phyloP scores from a whole-genome alignment of 2,888 invertebrate species.

The Hydraecia micacea region DNA sequence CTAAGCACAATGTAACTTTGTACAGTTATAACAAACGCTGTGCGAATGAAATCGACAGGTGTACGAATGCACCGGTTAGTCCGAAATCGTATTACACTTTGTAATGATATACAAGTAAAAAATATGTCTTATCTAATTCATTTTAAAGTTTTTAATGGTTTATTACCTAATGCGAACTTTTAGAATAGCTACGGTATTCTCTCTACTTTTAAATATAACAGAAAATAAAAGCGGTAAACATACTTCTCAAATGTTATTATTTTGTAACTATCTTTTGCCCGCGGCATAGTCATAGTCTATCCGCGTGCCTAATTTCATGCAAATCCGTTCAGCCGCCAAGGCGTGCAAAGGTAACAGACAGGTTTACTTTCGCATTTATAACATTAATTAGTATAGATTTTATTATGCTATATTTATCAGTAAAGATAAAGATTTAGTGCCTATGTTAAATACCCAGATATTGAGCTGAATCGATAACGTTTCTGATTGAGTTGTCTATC shows the following conservation, averaged over 20 bases:
- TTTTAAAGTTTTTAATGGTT: constrained; percentile 83
- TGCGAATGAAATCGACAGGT: constrained; percentile 72
- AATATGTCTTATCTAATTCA: constrained; percentile 81
- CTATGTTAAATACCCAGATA: constrained; percentile 73
- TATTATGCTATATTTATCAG: constrained; percentile 80
- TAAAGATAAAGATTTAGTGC: constrained; percentile 73
- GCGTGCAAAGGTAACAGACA: neutral
- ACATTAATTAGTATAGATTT: constrained; percentile 30
- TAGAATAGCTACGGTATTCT: constrained; percentile 76
- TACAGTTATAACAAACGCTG: constrained; percentile 75
- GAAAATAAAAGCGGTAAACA: constrained; percentile 67
- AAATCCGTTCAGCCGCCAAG: neutral
- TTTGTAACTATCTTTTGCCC: constrained; percentile 26
- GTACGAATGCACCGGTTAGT: constrained; percentile 78
- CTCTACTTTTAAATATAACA: constrained; percentile 81
- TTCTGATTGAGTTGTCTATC: constrained; percentile 69
- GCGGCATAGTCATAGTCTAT: neutral
- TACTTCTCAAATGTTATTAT: constrained; percentile 66
- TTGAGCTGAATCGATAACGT: constrained; percentile 79
- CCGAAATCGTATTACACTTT: constrained; percentile 77
- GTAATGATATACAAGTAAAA: constrained; percentile 81
- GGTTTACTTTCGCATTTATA: neutral
- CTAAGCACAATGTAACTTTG: constrained; percentile 85
- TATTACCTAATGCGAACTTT: constrained; percentile 75
- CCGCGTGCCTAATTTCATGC: neutral